A percentile compares a stretch with the other conserved stretches of the same genome.
Evolutionary conservation across 1,140 invertebrate genomes (phyloP).

Genomic region (Aporrectodea caliginosa): DNA sequence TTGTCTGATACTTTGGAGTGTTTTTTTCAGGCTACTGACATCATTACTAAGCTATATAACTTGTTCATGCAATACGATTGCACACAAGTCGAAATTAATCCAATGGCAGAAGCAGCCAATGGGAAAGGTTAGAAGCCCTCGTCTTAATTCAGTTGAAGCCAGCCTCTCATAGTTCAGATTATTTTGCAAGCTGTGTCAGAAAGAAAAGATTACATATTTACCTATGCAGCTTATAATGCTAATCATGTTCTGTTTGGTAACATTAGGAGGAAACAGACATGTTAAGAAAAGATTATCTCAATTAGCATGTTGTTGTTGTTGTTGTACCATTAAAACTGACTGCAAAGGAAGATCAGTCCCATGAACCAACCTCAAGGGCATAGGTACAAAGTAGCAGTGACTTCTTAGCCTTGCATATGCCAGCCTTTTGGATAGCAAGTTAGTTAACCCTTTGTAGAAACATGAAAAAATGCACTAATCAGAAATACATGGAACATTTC

Average conservation of each 20-base stretch:
- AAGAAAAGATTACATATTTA: not conserved
- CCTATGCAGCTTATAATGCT: not conserved
- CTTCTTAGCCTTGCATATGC: too few relatives aligned
- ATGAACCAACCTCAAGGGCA: too few relatives aligned
- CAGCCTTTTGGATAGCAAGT: too few relatives aligned
- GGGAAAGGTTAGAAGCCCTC: constrained; percentile 66
- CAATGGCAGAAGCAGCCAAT: constrained; percentile 87
- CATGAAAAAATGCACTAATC: too few relatives aligned
- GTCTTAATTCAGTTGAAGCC: too few relatives aligned
- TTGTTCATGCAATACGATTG: constrained; percentile 88
- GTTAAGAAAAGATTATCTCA: not conserved
- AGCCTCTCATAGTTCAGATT: too few relatives aligned
- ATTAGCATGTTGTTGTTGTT: not conserved
- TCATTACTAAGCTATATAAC: constrained; percentile 82
- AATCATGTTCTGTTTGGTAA: not conserved
- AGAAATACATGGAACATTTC: too few relatives aligned
- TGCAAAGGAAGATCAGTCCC: too few relatives aligned
- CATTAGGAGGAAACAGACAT: not conserved
- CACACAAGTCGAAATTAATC: constrained; percentile 91
- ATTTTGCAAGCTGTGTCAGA: not conserved
- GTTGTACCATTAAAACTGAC: too few relatives aligned
- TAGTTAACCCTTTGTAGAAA: too few relatives aligned
- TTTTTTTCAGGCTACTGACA: constrained; percentile 65
- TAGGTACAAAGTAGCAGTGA: too few relatives aligned
- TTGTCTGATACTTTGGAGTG: too few relatives aligned